phyloP scores from a whole-genome alignment of 1,140 invertebrate species.

The Samia ricini region DNA sequence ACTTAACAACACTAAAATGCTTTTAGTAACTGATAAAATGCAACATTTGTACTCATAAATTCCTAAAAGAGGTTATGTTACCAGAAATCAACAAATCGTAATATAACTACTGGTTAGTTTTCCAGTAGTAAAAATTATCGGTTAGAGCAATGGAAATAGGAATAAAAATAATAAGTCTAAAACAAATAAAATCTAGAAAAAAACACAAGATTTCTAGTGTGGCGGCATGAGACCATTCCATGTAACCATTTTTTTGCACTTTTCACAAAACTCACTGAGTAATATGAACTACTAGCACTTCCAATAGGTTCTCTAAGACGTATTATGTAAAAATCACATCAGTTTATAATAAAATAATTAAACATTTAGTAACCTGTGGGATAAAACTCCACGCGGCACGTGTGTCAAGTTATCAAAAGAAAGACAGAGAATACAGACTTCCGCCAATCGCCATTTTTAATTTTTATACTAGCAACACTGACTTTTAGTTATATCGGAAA shows the following conservation, averaged over 20 bases:
- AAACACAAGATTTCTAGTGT: not conserved
- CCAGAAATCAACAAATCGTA: not conserved
- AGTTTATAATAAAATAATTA: constrained; percentile 41
- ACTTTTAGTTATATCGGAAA: no score
- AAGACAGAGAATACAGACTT: constrained; percentile 63
- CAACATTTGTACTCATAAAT: not conserved
- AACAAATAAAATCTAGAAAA: not conserved
- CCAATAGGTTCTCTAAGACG: constrained; percentile 24
- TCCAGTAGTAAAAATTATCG: not conserved
- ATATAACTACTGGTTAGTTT: not conserved
- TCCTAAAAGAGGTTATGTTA: not conserved
- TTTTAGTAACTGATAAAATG: no score
- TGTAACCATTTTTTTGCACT: constrained; percentile 27
- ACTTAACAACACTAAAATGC: no score
- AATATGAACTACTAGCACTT: constrained; percentile 35
- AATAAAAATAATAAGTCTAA: not conserved
- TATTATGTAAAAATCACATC: constrained; percentile 27
- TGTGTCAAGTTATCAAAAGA: constrained; percentile 75
- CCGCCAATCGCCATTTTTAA: constrained; percentile 53
- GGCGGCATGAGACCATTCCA: constrained; percentile 34
- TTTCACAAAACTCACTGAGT: constrained; percentile 34
- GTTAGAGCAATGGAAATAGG: not conserved
- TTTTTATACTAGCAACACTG: constrained; percentile 47
- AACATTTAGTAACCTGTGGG: constrained; percentile 70
- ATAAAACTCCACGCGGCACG: constrained; percentile 77